Percentiles rank a stretch among this genome's conserved stretches.
Evolutionary conservation across 1,140 invertebrate species (phyloP).

Genomic region (Coboldia fuscipes): DNA sequence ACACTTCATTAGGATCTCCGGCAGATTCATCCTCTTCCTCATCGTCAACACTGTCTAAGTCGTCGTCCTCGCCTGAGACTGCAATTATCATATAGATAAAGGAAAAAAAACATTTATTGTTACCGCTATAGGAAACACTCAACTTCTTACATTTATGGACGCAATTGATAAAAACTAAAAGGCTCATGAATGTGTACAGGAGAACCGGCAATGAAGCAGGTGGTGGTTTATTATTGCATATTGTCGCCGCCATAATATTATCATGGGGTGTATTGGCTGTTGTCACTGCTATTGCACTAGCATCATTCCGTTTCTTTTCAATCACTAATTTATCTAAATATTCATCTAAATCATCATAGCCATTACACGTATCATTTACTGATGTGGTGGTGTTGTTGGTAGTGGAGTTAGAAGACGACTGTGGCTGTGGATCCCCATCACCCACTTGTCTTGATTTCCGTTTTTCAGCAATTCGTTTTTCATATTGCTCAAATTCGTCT

Average conservation of each 20-base stretch:
- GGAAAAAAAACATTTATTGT: no score
- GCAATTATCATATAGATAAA: no score
- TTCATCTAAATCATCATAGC: conserved; percentile 18
- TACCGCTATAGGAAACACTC: no score
- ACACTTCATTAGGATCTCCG: background rate
- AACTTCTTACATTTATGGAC: no score
- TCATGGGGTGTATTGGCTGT: no score
- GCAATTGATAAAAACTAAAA: no score
- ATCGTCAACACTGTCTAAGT: no score
- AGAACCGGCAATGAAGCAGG: no score
- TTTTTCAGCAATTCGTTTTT: conserved; percentile 16
- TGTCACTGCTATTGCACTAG: background rate
- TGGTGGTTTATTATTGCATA: no score
- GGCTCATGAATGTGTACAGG: no score
- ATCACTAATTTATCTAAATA: conserved; percentile 17
- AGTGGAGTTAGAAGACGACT: background rate
- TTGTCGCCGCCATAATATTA: no score
- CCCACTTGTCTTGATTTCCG: conserved; percentile 8
- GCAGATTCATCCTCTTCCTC: conserved; percentile 1
- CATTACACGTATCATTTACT: conserved; percentile 1
- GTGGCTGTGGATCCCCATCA: background rate
- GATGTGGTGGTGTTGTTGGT: background rate
- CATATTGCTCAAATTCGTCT: conserved; percentile 18
- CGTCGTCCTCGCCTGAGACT: no score
- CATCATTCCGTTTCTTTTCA: conserved; percentile 6